Conservation (phyloP, 2,888 invertebrate genomes). For the Eupithecia pulchellata region DNA sequence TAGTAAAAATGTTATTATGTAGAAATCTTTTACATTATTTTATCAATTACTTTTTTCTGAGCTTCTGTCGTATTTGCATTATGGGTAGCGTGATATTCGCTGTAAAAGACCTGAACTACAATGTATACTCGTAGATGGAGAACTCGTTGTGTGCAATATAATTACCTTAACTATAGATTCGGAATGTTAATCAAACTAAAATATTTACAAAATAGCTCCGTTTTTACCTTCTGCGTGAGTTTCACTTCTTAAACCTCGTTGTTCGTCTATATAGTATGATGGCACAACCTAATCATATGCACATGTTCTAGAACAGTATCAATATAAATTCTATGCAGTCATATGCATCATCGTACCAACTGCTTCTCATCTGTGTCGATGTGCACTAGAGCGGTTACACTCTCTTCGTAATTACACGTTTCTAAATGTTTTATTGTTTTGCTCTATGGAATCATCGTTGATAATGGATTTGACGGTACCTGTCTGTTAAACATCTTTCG, state of each 20-base stretch:
- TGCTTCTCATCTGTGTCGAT: slow-evolving; percentile 26
- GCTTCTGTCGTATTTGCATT: neutral
- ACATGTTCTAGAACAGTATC: slow-evolving; percentile 14
- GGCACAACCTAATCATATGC: slow-evolving; percentile 11
- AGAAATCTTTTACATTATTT: neutral
- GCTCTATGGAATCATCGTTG: slow-evolving; percentile 29
- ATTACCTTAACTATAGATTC: neutral
- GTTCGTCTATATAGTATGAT: neutral
- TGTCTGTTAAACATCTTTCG: slow-evolving; percentile 19
- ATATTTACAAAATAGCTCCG: neutral
- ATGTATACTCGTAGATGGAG: neutral
- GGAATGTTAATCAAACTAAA: neutral
- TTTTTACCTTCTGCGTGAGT: neutral
- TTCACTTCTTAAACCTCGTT: slow-evolving; percentile 8
- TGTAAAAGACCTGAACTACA: neutral
- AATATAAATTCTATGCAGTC: slow-evolving; percentile 14
- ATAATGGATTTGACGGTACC: slow-evolving; percentile 26
- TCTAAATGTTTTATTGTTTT: slow-evolving; percentile 37
- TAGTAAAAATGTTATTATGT: neutral
- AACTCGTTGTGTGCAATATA: neutral
- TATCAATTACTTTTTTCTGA: neutral
- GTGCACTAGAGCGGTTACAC: slow-evolving; percentile 43
- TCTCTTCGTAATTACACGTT: slow-evolving; percentile 42
- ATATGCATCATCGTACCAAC: slow-evolving; percentile 13
- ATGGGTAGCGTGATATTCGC: neutral